phyloP scores from a whole-genome alignment of 2,888 invertebrate genomes.

The Habroteleia sp. region DNA sequence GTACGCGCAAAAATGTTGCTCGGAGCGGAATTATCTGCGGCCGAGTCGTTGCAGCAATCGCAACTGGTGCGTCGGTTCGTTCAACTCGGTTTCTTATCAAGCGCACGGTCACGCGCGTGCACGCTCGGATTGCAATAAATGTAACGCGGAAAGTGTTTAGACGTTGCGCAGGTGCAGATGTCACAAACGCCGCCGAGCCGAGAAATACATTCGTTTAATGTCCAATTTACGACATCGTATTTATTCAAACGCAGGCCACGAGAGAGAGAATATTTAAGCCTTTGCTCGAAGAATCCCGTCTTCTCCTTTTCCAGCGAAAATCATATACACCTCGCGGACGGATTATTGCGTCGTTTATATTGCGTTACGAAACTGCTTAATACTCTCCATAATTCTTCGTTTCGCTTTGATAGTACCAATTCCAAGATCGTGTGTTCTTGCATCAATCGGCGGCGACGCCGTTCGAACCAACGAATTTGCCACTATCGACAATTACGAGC shows the following conservation, averaged over 20 bases:
- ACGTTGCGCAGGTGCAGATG: slow-evolving; percentile 36
- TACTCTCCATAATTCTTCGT: slow-evolving; percentile 1
- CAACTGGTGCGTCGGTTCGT: slow-evolving; percentile 46
- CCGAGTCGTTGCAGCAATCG: slow-evolving; percentile 33
- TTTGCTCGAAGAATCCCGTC: background rate
- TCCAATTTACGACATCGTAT: slow-evolving; percentile 11
- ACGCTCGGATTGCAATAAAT: slow-evolving; percentile 28
- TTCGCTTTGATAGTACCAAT: slow-evolving; percentile 6
- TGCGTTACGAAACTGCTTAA: slow-evolving; percentile 8
- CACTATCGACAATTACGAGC: slow-evolving; percentile 1
- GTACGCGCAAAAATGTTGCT: slow-evolving; percentile 40
- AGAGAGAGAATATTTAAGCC: background rate
- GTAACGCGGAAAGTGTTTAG: slow-evolving; percentile 27
- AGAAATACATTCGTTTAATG: slow-evolving; percentile 7
- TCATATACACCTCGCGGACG: slow-evolving; percentile 2
- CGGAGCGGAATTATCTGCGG: slow-evolving; percentile 10
- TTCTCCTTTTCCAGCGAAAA: slow-evolving; percentile 2
- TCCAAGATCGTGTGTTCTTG: background rate
- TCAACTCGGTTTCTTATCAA: slow-evolving; percentile 50
- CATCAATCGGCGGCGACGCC: slow-evolving; percentile 1
- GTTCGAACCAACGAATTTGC: background rate
- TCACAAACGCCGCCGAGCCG: slow-evolving; percentile 6
- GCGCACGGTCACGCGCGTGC: slow-evolving; percentile 36
- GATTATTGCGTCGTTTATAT: slow-evolving; percentile 13
- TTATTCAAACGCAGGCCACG: slow-evolving; percentile 3